These are phyloP conservation scores for Pristionchus exspectatus DNA, from an alignment of 2,888 invertebrate species.

Conservation along the genomic window DNA sequence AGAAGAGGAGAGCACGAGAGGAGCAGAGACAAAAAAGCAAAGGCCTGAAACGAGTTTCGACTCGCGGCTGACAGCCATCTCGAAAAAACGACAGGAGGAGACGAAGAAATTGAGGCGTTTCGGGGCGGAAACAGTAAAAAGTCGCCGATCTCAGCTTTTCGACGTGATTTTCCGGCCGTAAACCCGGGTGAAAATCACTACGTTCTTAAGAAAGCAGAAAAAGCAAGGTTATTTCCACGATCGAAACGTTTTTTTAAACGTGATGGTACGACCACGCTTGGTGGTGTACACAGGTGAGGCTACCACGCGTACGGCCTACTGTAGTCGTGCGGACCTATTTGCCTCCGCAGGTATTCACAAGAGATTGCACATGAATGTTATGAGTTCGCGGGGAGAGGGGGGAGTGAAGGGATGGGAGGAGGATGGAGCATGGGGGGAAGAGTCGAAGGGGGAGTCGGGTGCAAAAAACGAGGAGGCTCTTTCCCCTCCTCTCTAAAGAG, in stretches of 20 bases:
- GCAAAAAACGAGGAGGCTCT: background rate
- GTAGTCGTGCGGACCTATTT: too few relatives aligned
- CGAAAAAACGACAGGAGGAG: background rate
- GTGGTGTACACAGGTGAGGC: too few relatives aligned
- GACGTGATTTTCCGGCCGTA: background rate
- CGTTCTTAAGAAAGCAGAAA: too few relatives aligned
- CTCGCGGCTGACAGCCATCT: background rate
- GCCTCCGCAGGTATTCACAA: background rate
- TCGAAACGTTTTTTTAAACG: background rate
- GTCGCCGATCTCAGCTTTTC: background rate
- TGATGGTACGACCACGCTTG: background rate
- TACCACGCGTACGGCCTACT: too few relatives aligned
- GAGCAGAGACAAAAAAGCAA: background rate
- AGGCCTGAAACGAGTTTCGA: conserved; percentile 48
- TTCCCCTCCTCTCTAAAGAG: background rate
- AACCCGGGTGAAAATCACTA: background rate
- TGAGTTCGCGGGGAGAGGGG: background rate
- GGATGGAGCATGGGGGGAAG: background rate
- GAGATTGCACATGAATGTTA: background rate
- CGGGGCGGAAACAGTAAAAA: background rate
- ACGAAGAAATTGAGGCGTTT: background rate
- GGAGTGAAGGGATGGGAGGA: background rate
- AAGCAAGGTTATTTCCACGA: background rate
- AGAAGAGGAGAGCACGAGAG: background rate
- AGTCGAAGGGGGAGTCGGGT: background rate